Base-by-base conservation (phyloP, 2,888 invertebrate genomes). In the Ophion costatus region DNA sequence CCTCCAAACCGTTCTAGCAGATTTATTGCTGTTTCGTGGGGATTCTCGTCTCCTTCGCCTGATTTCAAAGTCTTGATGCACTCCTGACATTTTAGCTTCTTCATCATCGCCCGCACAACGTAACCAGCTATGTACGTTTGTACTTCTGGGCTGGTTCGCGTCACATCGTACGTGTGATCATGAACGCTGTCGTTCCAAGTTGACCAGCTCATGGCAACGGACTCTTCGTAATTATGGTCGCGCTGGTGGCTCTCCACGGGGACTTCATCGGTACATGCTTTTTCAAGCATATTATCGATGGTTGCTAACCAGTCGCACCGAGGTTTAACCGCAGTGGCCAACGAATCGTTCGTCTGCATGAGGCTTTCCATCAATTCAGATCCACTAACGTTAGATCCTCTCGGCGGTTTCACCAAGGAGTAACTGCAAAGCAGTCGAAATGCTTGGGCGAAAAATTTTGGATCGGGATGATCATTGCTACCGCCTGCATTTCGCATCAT, bases 381-480 rank as follows among this genome's bases (percentile, higher is more conserved):
- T 2, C 56, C 70, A 7, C 51, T 51, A 11, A 70, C 70, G 2
- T 70, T 70, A 22, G 51, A n/a, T 22, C 67, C 67, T 42, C 56
- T 24, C 3, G 70, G 56, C 17, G 70, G 70, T 29, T 70, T 70
- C 4, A 51, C 11, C 9, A 70, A 5, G 5, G 70, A 70, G n/a
- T 56, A 70, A 5, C 56, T 56, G 70, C 70, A 70, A 6, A 70
- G 56, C 17, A 70, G 29, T 29, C 70, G 14, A 14, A 70, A 70
- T 24, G 14, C 4, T 14, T 69, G 69, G 1, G 69, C 69, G 24
- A 69, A 69, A 11, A 22, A 22, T 33, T 14, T 9, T 0, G 73
- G 57, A 66, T 84, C 84, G 0, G 82, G 76, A 61, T 86, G 81
- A 5, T 83, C 73, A 56, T 83, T 83, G 11, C 67, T 45, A 9